Evolutionary conservation across 2,797 vertebrate species (phyloP), one percentile per base, ranked within the genome.

Genomic region (Selene dorsalis): DNA sequence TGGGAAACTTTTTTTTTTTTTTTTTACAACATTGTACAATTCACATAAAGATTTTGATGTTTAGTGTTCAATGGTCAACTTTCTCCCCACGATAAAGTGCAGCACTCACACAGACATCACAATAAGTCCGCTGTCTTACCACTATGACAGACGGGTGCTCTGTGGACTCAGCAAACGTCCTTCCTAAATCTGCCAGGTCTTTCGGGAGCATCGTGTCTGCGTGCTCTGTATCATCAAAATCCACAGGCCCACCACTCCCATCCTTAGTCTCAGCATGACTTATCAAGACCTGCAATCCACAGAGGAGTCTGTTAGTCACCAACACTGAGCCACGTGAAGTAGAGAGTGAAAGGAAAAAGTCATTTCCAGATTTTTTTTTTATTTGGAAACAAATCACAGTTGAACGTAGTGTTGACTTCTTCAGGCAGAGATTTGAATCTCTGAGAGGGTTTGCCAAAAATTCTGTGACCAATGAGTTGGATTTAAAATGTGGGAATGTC

Each of bases 201-300:
- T 92, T 95, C 0, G 90, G 92, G 86, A 95, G 94, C 79, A 93
- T 84, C 72, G 94, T 93, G 69, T 97, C 96, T 73, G 94, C 96
- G 0, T 96, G 95, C 75, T 97, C 96, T 84, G 95, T 85, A 83
- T 97, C 96, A 0, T 96, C 96, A 78, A 95, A 94, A 79, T 96
- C 96, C 66, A 89, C 84, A 0, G 88, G 92, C 86, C 94, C 93
- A 30, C 96, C 96, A 0, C 97, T 98, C 86, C 95, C 95, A 68
- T 97, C 96, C 77, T 92, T 94, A 12, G 89, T 85, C 64, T 96
- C 91, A n/a, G 93, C 90, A n/a, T 93, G 88, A 87, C 94, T 96
- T 85, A 99, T 96, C 73, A 96, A 73, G 84, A 99, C 94, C 98
- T 99, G 93, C 66, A 87, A 88, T 84, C 47, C 82, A 87, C 63